Base-by-base conservation (phyloP, 2,888 invertebrate genomes). In the Nomada hirtipes region DNA sequence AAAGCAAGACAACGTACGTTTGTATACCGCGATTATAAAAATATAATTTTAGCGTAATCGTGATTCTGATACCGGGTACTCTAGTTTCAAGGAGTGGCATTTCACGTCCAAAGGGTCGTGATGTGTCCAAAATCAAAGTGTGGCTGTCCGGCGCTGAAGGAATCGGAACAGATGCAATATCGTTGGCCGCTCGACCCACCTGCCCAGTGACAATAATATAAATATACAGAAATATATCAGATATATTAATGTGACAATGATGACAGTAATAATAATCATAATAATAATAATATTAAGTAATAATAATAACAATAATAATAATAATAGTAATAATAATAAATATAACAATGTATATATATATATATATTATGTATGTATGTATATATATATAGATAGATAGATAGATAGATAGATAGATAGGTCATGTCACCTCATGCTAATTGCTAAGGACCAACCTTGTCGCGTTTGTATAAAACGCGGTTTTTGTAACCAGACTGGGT, bases 401-500 rank as follows among this genome's bases (percentile, higher is more conserved):
- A 84, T 57, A 87, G 71, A 59, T 69, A 74, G 87, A 91, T 90
- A 91, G 86, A 92, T 90, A 92, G 88, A 91, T 91, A 93, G 93
- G 92, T 93, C 93, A 93, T 92, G 91, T 93, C 93, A 93, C 93
- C 92, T 91, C 93, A 93, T 93, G 93, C 93, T 93, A 93, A 90
- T 93, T 93, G 91, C 93, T 93, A 93, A 93, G 92, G 93, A 93
- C 93, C 93, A 93, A 93, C 93, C 93, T 93, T 93, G 92, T 92
- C 92, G 92, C 89, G 92, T 92, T 93, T 93, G 93, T 92, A 93
- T 92, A 92, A 93, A 93, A 93, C 93, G 93, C 91, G 92, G 91
- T 92, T 93, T 93, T 93, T 93, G 93, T 92, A 93, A 93, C 93
- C 93, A 93, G 93, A 92, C 92, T 93, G 92, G 92, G 91, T 90